A percentile compares a stretch with the other conserved stretches of the same genome.
These are phyloP conservation scores for Tolypeutes matacus DNA, from an alignment of 2,797 vertebrate genomes.

Conservation along the genomic window DNA sequence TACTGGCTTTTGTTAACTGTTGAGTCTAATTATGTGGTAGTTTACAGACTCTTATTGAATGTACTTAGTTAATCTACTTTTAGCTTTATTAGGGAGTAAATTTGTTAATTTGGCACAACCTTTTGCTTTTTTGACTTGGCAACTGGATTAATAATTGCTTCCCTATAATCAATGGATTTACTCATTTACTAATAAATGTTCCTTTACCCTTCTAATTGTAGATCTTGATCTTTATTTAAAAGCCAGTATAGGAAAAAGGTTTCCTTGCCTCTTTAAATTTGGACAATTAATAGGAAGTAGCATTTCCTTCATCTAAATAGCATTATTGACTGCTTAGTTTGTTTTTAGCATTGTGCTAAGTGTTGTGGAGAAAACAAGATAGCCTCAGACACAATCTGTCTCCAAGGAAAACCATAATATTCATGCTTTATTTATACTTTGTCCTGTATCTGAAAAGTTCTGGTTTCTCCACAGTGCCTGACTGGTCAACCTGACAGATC, in stretches of 20 bases:
- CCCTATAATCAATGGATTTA: constrained; percentile 62
- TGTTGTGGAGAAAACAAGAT: background rate
- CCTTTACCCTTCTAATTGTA: constrained; percentile 61
- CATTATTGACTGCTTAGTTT: constrained; percentile 17
- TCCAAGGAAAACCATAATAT: background rate
- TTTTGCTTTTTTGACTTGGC: constrained; percentile 67
- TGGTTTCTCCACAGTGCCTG: background rate
- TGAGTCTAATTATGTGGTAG: constrained; percentile 69
- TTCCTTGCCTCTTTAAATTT: constrained; percentile 46
- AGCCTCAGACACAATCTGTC: background rate
- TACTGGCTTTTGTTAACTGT: constrained; percentile 45
- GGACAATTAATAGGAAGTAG: constrained; percentile 40
- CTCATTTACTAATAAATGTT: constrained; percentile 73
- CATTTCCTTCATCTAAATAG: constrained; percentile 50
- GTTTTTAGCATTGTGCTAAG: background rate
- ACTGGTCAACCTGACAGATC: background rate
- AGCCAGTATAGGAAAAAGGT: constrained; percentile 58
- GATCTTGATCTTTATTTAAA: constrained; percentile 76
- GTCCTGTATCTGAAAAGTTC: background rate
- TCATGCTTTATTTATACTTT: background rate
- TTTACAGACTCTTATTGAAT: constrained; percentile 70
- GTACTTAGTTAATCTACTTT: constrained; percentile 70
- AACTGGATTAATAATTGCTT: constrained; percentile 59
- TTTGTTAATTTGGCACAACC: constrained; percentile 74
- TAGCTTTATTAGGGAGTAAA: constrained; percentile 72